Conservation (phyloP, 2,888 invertebrate species). For the Xanthorhoe spadicearia region DNA sequence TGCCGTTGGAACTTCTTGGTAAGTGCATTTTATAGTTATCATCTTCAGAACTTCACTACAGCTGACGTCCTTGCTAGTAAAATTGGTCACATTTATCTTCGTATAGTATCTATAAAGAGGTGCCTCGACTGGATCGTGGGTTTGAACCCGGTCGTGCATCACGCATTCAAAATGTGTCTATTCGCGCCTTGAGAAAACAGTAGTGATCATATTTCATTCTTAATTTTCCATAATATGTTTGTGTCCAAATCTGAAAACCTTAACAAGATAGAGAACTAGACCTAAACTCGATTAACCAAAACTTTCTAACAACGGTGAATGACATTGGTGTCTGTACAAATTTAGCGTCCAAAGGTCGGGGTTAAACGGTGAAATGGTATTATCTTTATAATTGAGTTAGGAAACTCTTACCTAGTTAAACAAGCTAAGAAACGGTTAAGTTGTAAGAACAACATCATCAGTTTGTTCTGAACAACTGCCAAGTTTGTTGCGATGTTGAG, state of each 20-base stretch:
- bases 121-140: too few species aligned
- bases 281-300: not conserved
- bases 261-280: not conserved
- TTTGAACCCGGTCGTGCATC: too few species aligned
- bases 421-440: not conserved
- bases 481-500: slow-evolving; percentile 4
- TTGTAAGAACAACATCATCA: slow-evolving; percentile 3
- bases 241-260: not conserved
- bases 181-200: too few species aligned
- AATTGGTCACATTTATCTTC: too few species aligned
- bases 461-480: not conserved
- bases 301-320: not conserved
- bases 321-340: not conserved
- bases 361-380: not conserved
- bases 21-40: slow-evolving; percentile 43
- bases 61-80: too few species aligned
- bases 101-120: too few species aligned
- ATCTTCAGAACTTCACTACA: too few species aligned
- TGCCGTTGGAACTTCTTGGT: slow-evolving; percentile 97
- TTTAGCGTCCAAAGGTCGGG: not conserved
- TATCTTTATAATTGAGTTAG: slow-evolving; percentile 5
- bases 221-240: not conserved
- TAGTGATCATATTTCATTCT: not conserved
- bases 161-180: too few species aligned
- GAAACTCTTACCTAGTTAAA: not conserved